Conservation (phyloP, 2,888 invertebrate species). For the Melanophora roralis region DNA sequence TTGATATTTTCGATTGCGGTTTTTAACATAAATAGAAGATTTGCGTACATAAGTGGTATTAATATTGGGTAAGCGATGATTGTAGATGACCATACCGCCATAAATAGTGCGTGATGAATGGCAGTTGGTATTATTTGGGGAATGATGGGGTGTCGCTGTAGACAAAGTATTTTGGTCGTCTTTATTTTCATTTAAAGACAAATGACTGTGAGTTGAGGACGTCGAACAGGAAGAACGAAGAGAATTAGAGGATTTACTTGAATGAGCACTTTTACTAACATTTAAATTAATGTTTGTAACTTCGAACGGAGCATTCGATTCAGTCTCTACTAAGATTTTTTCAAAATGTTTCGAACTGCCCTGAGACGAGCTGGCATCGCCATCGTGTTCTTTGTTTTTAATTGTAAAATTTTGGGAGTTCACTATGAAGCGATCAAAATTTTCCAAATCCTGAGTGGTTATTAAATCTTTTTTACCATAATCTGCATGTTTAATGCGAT, state of each 20-base stretch:
- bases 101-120: constrained; percentile 67
- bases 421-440: constrained; percentile 47
- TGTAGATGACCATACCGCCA: constrained; percentile 68
- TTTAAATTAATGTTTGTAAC: constrained; percentile 65
- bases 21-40: constrained; percentile 67
- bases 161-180: not conserved
- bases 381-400: not conserved
- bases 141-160: constrained; percentile 44
- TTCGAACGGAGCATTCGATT: constrained; percentile 72
- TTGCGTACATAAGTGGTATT: constrained; percentile 67
- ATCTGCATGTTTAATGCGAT: not conserved
- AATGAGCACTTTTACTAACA: not conserved
- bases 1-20: constrained; percentile 1
- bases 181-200: not conserved
- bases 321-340: constrained; percentile 67
- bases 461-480: constrained; percentile 24
- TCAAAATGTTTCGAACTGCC: constrained; percentile 66
- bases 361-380: not conserved
- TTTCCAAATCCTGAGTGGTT: constrained; percentile 45
- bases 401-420: not conserved
- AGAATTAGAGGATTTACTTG: not conserved
- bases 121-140: constrained; percentile 17
- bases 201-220: constrained; percentile 1
- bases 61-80: constrained; percentile 68
- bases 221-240: not conserved